phyloP scores from a whole-genome alignment of 1,140 invertebrate species.

The Neomicropteryx cornuta region DNA sequence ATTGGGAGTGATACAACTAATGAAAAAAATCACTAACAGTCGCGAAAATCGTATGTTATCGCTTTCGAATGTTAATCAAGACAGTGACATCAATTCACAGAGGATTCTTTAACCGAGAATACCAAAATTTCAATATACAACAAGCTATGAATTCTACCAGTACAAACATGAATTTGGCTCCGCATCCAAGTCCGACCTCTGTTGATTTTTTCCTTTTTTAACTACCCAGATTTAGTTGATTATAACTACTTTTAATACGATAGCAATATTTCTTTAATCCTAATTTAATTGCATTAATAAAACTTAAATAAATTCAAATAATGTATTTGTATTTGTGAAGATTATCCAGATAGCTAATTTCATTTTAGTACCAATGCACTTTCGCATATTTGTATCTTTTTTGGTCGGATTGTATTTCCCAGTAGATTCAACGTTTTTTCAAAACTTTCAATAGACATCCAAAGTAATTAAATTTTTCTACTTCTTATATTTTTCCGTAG shows the following conservation, averaged over 20 bases:
- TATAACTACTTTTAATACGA: conserved; percentile 11
- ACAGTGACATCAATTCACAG: conserved; percentile 13
- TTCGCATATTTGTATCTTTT: too few relatives aligned
- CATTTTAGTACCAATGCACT: too few relatives aligned
- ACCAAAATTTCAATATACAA: conserved; percentile 16
- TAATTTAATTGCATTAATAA: conserved; percentile 12
- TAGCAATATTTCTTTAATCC: conserved; percentile 7
- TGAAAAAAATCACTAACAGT: conserved; percentile 17
- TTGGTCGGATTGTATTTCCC: too few relatives aligned
- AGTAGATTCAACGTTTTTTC: too few relatives aligned
- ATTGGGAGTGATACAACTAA: conserved; percentile 16
- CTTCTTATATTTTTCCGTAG: conserved; percentile 13
- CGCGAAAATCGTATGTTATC: conserved; percentile 12
- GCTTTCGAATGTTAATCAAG: conserved; percentile 13
- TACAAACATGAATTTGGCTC: conserved; percentile 11
- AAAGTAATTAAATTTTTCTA: conserved; percentile 4
- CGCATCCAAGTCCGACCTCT: conserved; percentile 14
- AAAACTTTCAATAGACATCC: conserved; percentile 1
- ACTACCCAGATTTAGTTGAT: conserved; percentile 13
- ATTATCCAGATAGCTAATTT: conserved; percentile 15
- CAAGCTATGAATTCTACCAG: conserved; percentile 13
- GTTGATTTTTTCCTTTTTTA: conserved; percentile 13
- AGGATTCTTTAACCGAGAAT: conserved; percentile 14
- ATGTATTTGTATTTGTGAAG: conserved; percentile 14
- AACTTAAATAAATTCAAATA: conserved; percentile 11